Percentiles rank a stretch among this genome's conserved stretches.
These are phyloP conservation scores for Argentina silus DNA, from an alignment of 2,797 vertebrate genomes.

Conservation along the genomic window DNA sequence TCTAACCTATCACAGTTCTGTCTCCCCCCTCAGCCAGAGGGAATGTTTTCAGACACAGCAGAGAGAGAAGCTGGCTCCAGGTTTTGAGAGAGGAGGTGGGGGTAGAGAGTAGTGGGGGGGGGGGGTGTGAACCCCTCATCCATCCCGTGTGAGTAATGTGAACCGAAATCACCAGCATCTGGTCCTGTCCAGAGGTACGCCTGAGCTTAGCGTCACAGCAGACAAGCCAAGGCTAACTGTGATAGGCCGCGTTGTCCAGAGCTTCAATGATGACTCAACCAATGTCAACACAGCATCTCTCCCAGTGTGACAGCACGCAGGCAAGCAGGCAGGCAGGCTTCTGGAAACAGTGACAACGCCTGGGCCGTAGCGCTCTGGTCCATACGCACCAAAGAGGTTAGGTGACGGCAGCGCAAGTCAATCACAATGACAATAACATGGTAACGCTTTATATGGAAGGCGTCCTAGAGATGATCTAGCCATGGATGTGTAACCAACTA, in stretches of 20 bases:
- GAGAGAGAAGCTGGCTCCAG: slow-evolving; percentile 42
- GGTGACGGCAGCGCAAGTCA: slow-evolving; percentile 39
- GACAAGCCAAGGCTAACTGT: slow-evolving; percentile 54
- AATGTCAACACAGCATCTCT: slow-evolving; percentile 70
- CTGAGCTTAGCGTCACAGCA: slow-evolving; percentile 72
- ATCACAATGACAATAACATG: slow-evolving; percentile 46
- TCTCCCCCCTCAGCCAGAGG: slow-evolving; percentile 34
- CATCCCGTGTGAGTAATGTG: slow-evolving; percentile 61
- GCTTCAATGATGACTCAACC: slow-evolving; percentile 70
- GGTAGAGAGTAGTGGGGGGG: neutral
- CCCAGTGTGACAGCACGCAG: slow-evolving; percentile 61
- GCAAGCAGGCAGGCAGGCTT: neutral
- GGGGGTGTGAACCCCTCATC: neutral
- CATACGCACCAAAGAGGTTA: slow-evolving; percentile 29
- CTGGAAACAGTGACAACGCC: slow-evolving; percentile 76
- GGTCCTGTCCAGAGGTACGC: slow-evolving; percentile 65
- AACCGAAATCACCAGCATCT: slow-evolving; percentile 79
- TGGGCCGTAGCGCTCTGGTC: slow-evolving; percentile 40
- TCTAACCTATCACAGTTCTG: slow-evolving; percentile 43
- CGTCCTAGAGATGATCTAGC: slow-evolving; percentile 33
- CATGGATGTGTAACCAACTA: slow-evolving; percentile 20
- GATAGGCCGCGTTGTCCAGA: slow-evolving; percentile 60
- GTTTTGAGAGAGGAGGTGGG: slow-evolving; percentile 35
- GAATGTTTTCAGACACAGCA: slow-evolving; percentile 64
- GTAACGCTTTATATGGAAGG: slow-evolving; percentile 52